Conservation (phyloP, 2,113 vertebrate genomes). For the Paracanthobrama guichenoti region DNA sequence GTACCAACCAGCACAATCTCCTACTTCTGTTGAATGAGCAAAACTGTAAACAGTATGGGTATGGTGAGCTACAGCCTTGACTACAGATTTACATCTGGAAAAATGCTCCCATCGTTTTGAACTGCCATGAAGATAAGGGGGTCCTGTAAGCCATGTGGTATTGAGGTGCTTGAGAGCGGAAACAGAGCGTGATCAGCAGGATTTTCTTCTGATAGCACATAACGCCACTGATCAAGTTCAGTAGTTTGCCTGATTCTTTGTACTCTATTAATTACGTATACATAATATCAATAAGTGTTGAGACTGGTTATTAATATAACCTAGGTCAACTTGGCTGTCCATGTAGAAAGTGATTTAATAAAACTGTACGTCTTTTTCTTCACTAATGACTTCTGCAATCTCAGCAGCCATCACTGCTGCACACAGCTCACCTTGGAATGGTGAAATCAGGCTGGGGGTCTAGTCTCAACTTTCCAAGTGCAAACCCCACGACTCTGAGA, state of each 20-base stretch:
- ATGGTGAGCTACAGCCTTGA: background rate
- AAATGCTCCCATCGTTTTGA: background rate
- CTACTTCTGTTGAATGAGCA: background rate
- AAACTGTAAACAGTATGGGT: background rate
- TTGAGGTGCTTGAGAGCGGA: background rate
- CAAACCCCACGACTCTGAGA: background rate
- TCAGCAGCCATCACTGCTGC: slow-evolving; percentile 20
- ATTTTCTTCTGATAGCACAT: slow-evolving; percentile 3
- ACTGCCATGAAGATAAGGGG: background rate
- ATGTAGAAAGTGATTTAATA: slow-evolving; percentile 1
- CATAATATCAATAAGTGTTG: background rate
- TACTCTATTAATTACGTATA: slow-evolving; percentile 21
- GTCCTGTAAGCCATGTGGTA: background rate
- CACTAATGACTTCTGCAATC: slow-evolving; percentile 8
- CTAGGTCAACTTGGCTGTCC: background rate
- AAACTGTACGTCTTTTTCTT: slow-evolving; percentile 10
- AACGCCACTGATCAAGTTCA: background rate
- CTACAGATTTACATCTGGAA: background rate
- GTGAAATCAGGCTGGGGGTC: slow-evolving; percentile 4
- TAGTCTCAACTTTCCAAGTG: slow-evolving; percentile 24
- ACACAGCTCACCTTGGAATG: slow-evolving; percentile 24
- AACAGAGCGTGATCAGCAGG: background rate
- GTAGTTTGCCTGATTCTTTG: slow-evolving; percentile 11
- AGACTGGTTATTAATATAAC: background rate
- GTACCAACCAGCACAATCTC: background rate